Base-by-base conservation (phyloP, 2,113 vertebrate genomes). In the Bubo bubo region DNA sequence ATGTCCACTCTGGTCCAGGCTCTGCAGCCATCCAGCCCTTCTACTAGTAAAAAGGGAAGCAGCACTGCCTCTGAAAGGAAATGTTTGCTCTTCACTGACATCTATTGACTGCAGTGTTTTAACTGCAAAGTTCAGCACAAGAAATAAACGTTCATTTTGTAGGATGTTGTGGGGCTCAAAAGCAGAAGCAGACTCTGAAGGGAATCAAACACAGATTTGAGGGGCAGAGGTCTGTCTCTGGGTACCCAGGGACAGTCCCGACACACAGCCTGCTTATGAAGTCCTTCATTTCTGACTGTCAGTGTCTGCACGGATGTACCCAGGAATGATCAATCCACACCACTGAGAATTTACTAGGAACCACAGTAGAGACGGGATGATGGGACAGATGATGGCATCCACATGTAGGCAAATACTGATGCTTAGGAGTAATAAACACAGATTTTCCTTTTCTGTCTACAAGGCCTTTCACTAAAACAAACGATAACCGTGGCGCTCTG, bases 1-100 rank as follows among this genome's bases (percentile, higher is more conserved):
- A 14, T 3, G 8, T 26, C 35, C 23, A 7, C 55, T 28, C 27
- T 12, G 27, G 41, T 0, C 1, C 0, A 0, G 30, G 47, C 41
- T 58, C 30, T 35, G 32, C 53, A 59, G 58, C 74, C 79, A 52
- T 2, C 15, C 45, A 59, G 68, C 58, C 55, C 85, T 52, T 30
- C 30, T 66, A 41, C 23, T 32, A 19, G 3, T 3, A 30, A 20
- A 41, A 34, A 26, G 6, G 22, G 39, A 45, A 60, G 35, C 34
- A 71, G 71, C 6, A 0, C 55, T 35, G 56, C n/a, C 34, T 20
- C 21, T 0, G 43, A 28, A 64, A 8, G 49, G 27, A 37, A 86
- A 77, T 10, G 32, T 41, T 83, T 70, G 66, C 71, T 76, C 92
- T 92, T 63, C 73, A 24, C 52, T 73, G 85, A 82, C 80, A 95